phyloP scores from a whole-genome alignment of 2,888 invertebrate genomes.

The Xestia c-nigrum region DNA sequence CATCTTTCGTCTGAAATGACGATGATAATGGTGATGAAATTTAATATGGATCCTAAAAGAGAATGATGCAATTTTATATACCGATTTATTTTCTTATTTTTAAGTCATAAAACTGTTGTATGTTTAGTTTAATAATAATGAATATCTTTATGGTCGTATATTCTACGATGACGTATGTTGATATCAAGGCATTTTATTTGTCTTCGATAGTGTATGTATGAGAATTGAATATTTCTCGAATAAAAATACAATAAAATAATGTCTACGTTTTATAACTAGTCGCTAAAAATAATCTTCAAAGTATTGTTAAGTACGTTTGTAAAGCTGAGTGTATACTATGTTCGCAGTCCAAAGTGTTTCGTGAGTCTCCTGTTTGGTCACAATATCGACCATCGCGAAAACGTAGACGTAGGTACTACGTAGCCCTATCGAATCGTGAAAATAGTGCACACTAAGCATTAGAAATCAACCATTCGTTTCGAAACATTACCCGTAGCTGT shows the following conservation, averaged over 20 bases:
- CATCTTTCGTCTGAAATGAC: no score
- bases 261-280: slow-evolving; percentile 43
- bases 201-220: background rate
- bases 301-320: slow-evolving; percentile 11
- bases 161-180: slow-evolving; percentile 14
- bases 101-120: slow-evolving; percentile 29
- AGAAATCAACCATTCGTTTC: slow-evolving; percentile 23
- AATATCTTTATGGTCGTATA: slow-evolving; percentile 17
- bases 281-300: slow-evolving; percentile 33
- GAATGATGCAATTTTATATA: background rate
- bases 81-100: background rate
- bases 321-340: background rate
- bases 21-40: background rate
- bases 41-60: background rate
- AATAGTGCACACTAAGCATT: background rate
- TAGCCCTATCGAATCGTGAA: background rate
- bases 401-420: background rate
- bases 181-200: slow-evolving; percentile 13
- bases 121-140: slow-evolving; percentile 21
- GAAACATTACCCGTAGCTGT: slow-evolving; percentile 10
- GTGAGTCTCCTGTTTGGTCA: background rate
- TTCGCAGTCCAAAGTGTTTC: background rate
- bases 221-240: slow-evolving; percentile 13
- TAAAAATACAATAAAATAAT: slow-evolving; percentile 7
- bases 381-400: no score